Base-by-base conservation (phyloP, 2,797 vertebrate genomes). In the Sebastiscus tertius region DNA sequence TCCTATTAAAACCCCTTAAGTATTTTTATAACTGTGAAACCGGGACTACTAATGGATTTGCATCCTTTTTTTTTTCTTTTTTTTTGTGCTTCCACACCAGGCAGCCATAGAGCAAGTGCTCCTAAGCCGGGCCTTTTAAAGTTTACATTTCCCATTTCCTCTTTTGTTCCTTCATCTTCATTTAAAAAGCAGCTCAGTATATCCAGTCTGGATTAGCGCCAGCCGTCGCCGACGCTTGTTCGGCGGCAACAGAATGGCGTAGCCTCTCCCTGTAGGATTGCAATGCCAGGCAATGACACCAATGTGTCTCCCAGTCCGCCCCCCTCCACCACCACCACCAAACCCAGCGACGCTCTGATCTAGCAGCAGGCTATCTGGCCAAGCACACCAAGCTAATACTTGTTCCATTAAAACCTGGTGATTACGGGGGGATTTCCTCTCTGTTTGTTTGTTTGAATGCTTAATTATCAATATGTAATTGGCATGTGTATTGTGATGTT, bases 1-100 rank as follows among this genome's bases (percentile, higher is more conserved):
- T 94, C 81, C 91, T 68, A 88, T 93, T 93, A 95, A 95, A 96
- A 93, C 92, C 95, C 84, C 93, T 95, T 96, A 96, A 96, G 95
- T 95, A 94, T 96, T 95, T 96, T 96, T 95, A 94, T 91, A 94
- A 94, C 94, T 95, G 94, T 94, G 94, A 95, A 96, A 94, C 88
- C 89, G 29, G 89, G 86, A 80, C 93, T 71, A 75, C 93, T 93
- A 95, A 95, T 95, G 96, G 95, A 96, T 96, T 96, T 95, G 95
- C 95, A 95, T 95, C 93, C 83, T 89, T 90, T 88, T 2, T 62
- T 1, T 34, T 9, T 4, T 90, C 90, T 89, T 6, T 63, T 24
- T 24, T 10, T 26, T 92, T 82, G 76, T 80, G 84, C 90, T 78
- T 72, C 76, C 77, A 27, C 72, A 29, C 26, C 81, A 84, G 84